These are phyloP conservation scores for Phrynocephalus guinanensis DNA, from an alignment of 2,797 vertebrate genomes.

Conservation along the genomic window DNA sequence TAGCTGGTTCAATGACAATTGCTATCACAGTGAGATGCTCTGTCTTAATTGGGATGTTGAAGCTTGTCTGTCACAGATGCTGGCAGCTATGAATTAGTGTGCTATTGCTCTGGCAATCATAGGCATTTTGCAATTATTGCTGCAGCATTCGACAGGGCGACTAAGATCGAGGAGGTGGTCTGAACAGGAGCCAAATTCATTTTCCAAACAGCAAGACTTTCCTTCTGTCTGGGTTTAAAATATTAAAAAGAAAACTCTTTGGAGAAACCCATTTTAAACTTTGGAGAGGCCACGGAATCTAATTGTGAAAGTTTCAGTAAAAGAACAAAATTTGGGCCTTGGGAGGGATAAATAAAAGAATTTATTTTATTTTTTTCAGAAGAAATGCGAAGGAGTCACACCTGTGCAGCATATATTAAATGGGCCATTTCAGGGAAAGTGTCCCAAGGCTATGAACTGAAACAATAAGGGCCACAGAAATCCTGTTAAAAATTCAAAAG, in stretches of 20 bases:
- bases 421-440: neutral
- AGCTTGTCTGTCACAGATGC: neutral
- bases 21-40: neutral
- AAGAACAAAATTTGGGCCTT: neutral
- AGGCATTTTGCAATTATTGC: neutral
- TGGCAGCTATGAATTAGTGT: neutral
- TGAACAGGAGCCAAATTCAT: conserved; percentile 33
- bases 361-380: neutral
- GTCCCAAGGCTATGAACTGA: conserved; percentile 2
- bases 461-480: conserved; percentile 28
- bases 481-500: conserved; percentile 32
- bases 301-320: conserved; percentile 28
- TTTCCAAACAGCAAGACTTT: conserved; percentile 46
- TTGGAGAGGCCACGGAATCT: accelerated
- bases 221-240: neutral
- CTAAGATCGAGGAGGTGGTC: neutral
- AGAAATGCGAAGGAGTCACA: conserved; percentile 33
- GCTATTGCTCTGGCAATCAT: neutral
- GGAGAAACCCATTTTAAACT: conserved; percentile 23
- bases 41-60: neutral
- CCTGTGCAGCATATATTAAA: neutral
- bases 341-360: neutral
- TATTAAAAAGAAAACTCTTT: conserved; percentile 8
- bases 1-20: neutral
- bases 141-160: neutral